Base-by-base conservation (phyloP, 2,797 vertebrate species). In the Nannoperca australis region DNA sequence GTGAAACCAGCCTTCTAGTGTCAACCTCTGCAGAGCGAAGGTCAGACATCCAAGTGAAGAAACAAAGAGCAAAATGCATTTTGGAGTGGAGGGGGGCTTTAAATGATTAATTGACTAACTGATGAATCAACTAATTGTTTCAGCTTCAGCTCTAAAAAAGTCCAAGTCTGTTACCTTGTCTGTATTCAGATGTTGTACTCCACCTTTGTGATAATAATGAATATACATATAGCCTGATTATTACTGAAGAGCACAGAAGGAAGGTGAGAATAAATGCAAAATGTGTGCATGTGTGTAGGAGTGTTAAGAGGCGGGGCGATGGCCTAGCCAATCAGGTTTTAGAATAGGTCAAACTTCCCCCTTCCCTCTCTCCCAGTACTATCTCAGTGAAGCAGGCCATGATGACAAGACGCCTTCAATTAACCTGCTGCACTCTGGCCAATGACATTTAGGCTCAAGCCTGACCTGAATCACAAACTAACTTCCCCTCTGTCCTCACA, bases 391-490 rank as follows among this genome's bases (percentile, higher is more conserved):
- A 75, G 78, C 74, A 51, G 85, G 58, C 73, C 69, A 70, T 58
- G 20, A 72, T 42, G 85, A 85, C 83, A 78, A 73, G 82, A 81
- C 45, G 50, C 76, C 79, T 88, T 83, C 86, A 91, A 89, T 92
- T 91, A 92, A 88, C 89, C 88, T 80, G 81, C 86, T 76, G 78
- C 80, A 62, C 84, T 84, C 17, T 73, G 82, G 71, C 81, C 83
- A 56, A 74, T 79, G 88, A 90, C 83, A 90, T 93, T 91, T 90
- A 84, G 80, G 85, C 82, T 73, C 76, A 63, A 65, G 24, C 58
- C 3, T 10, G 68, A 87, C 82, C 85, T 85, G 87, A 90, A 91
- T 89, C 83, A 76, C 79, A 86, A 89, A 85, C 71, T 13, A 50
- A 49, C 69, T 36, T 36, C 70, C 59, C 70, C 81, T 66, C 44